Conservation (phyloP, 2,888 invertebrate genomes). For the Trichopria drosophilae region DNA sequence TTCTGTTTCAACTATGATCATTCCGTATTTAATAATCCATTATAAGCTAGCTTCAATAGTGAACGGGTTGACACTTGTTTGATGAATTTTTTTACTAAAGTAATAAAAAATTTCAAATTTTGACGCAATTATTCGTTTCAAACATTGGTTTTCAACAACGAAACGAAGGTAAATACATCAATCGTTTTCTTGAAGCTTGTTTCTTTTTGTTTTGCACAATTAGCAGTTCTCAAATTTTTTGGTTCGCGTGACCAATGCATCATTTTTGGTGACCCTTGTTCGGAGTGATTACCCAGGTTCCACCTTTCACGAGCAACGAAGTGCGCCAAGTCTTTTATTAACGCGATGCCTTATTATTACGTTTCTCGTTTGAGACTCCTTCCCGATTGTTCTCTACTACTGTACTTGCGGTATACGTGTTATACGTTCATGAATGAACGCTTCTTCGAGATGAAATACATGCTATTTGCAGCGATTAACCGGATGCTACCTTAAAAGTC, state of each 20-base stretch:
- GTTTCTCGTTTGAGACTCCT: conserved; percentile 13
- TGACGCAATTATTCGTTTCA: no score
- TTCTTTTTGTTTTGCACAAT: not conserved
- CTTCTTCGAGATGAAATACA: conserved; percentile 6
- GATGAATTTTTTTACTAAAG: no score
- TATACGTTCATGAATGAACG: conserved; percentile 19
- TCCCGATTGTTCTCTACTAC: conserved; percentile 23
- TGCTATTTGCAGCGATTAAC: no score
- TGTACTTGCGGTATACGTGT: not conserved
- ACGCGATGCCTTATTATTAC: conserved; percentile 27
- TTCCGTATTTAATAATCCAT: no score
- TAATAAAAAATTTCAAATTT: no score
- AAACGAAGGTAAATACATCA: no score
- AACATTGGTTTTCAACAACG: no score
- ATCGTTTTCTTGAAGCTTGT: no score
- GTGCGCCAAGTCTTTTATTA: conserved; percentile 26
- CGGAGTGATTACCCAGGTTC: conserved; percentile 20
- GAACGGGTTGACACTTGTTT: no score
- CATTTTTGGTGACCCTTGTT: not conserved
- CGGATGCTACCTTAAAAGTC: no score
- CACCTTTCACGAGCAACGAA: conserved; percentile 17
- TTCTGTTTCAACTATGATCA: no score
- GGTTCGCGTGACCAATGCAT: not conserved
- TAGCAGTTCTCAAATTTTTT: not conserved
- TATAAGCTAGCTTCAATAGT: no score